phyloP scores from a whole-genome alignment of 1,140 invertebrate species.

The Asbolus verrucosus region DNA sequence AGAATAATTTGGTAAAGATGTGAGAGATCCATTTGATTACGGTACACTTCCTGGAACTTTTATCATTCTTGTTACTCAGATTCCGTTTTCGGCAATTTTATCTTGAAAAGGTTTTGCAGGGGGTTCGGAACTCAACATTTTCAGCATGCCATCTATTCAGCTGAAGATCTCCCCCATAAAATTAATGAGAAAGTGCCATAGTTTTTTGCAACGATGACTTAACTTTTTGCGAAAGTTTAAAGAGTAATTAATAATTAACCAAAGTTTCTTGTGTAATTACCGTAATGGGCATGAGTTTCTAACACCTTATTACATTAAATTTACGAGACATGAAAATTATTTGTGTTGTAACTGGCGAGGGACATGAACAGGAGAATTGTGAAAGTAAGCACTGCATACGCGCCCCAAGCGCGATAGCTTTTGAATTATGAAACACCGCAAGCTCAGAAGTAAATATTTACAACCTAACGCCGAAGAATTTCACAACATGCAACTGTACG shows the following conservation, averaged over 20 bases:
- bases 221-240: constrained; percentile 1
- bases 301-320: constrained; percentile 15
- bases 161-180: neutral
- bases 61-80: neutral
- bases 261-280: constrained; percentile 19
- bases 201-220: neutral
- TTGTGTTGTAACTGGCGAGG: constrained; percentile 8
- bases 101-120: neutral
- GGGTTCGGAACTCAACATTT: no score
- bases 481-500: constrained; percentile 7
- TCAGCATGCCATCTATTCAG: neutral
- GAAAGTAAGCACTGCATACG: constrained; percentile 20
- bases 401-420: constrained; percentile 24
- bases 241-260: constrained; percentile 21
- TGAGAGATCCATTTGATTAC: constrained; percentile 3
- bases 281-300: constrained; percentile 21
- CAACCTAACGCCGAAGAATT: constrained; percentile 4
- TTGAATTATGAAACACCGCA: constrained; percentile 38
- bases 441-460: constrained; percentile 42
- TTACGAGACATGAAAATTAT: constrained; percentile 35
- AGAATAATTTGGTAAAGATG: neutral
- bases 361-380: constrained; percentile 15
- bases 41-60: neutral
- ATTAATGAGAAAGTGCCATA: neutral
- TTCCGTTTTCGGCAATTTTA: neutral